Evolutionary conservation across 2,888 invertebrate species (phyloP).

Genomic region (Sesia apiformis): DNA sequence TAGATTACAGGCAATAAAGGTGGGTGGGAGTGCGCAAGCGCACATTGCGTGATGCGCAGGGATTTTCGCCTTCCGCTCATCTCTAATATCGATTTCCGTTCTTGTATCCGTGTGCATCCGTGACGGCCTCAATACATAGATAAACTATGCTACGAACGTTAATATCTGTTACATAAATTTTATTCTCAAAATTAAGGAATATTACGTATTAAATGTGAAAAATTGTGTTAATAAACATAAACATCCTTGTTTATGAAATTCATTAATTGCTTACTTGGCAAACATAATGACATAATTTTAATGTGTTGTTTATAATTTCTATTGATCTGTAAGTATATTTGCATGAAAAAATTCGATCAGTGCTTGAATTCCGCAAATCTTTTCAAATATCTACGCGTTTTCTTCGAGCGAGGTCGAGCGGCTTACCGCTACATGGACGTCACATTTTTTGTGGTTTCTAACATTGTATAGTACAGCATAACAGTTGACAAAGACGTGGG

Average conservation of each 20-base stretch:
- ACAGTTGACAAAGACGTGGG: conserved; percentile 5
- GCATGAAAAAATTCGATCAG: too few species aligned
- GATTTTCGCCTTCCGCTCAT: conserved; percentile 55
- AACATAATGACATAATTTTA: too few species aligned
- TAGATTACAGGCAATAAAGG: too few species aligned
- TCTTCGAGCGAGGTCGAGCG: conserved; percentile 10
- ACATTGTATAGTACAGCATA: conserved; percentile 3
- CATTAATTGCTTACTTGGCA: too few species aligned
- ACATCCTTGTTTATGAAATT: too few species aligned
- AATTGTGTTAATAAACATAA: too few species aligned
- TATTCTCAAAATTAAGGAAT: neutral
- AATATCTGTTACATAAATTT: neutral
- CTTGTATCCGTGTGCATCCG: conserved; percentile 24
- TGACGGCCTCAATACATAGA: conserved; percentile 1
- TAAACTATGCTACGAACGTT: neutral
- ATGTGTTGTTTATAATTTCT: too few species aligned
- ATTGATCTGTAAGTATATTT: too few species aligned
- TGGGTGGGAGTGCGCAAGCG: neutral
- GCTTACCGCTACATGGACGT: conserved; percentile 1
- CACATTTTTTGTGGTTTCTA: conserved; percentile 1
- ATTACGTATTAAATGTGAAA: too few species aligned
- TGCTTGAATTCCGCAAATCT: too few species aligned
- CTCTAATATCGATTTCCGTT: conserved; percentile 39
- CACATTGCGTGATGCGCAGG: conserved; percentile 37
- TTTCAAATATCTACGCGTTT: too few species aligned